Evolutionary conservation across 2,113 vertebrate genomes (phyloP).

Genomic region (Macquaria australasica): DNA sequence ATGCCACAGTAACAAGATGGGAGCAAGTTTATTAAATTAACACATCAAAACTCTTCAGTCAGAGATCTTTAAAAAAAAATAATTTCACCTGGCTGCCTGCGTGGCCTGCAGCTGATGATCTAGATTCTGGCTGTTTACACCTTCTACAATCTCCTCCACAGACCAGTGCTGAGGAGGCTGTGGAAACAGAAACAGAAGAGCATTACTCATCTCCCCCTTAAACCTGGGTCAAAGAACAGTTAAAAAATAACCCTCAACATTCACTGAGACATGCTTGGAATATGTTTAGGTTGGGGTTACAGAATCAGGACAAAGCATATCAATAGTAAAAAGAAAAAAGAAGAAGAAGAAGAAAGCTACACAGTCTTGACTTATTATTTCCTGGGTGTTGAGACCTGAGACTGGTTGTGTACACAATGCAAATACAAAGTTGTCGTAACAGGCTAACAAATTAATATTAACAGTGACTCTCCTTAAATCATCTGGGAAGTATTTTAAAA

Average conservation of each 20-base stretch:
- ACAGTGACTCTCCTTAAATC: background rate
- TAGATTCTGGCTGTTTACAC: slow-evolving; percentile 85
- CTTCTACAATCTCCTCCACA: slow-evolving; percentile 90
- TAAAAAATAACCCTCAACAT: slow-evolving; percentile 20
- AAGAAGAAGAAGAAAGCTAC: background rate
- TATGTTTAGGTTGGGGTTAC: background rate
- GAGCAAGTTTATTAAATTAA: background rate
- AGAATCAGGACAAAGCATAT: background rate
- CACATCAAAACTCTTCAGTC: background rate
- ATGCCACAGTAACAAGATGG: background rate
- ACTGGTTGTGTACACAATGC: rapidly evolving
- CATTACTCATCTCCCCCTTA: background rate
- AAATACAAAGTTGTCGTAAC: background rate
- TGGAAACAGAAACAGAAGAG: slow-evolving; percentile 23
- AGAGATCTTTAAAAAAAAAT: background rate
- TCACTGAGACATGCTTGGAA: background rate
- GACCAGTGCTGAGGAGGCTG: slow-evolving; percentile 88
- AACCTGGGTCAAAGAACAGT: background rate
- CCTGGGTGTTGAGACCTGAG: background rate
- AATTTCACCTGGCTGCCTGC: slow-evolving; percentile 90
- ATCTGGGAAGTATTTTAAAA: background rate
- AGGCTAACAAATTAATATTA: background rate
- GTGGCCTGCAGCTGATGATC: slow-evolving; percentile 91
- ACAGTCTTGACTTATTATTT: background rate
- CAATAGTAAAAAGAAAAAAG: background rate